These are phyloP conservation scores for Drosophila paracracens DNA, from an alignment of 2,888 invertebrate species.

Conservation along the genomic window DNA sequence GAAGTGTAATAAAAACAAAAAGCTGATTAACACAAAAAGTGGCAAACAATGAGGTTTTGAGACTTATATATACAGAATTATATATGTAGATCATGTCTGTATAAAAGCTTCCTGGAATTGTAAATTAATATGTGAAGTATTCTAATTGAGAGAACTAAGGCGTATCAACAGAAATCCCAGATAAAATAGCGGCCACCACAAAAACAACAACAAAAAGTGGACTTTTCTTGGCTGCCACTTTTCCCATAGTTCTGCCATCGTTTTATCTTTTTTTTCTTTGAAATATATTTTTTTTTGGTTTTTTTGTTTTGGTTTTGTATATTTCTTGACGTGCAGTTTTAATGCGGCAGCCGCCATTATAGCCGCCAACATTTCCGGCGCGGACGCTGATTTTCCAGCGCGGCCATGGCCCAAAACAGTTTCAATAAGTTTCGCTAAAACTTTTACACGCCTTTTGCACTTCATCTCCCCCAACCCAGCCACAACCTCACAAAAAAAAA, in stretches of 20 bases:
- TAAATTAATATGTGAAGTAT: conserved; percentile 23
- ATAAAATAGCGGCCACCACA: conserved; percentile 6
- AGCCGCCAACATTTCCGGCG: conserved; percentile 71
- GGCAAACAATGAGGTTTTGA: not conserved
- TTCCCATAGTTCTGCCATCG: conserved; percentile 19
- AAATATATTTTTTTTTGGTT: conserved; percentile 6
- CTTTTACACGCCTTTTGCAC: conserved; percentile 72
- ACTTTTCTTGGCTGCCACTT: conserved; percentile 20
- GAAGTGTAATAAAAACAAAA: not conserved
- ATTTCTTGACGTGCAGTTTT: conserved; percentile 46
- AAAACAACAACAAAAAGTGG: conserved; percentile 6
- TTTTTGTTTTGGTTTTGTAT: conserved; percentile 24
- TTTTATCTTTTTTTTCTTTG: conserved; percentile 7
- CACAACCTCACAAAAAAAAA: conserved; percentile 1
- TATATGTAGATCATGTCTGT: not conserved
- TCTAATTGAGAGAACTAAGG: conserved; percentile 17
- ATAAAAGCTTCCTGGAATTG: not conserved
- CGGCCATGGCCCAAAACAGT: conserved; percentile 75
- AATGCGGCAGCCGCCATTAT: conserved; percentile 55
- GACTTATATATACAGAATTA: not conserved
- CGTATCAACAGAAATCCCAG: conserved; percentile 24
- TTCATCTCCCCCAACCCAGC: not conserved
- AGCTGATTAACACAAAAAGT: not conserved
- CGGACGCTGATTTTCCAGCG: conserved; percentile 73
- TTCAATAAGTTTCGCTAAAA: conserved; percentile 77